phyloP scores from a whole-genome alignment of 1,140 invertebrate genomes.

The Zaprionus lachaisei region DNA sequence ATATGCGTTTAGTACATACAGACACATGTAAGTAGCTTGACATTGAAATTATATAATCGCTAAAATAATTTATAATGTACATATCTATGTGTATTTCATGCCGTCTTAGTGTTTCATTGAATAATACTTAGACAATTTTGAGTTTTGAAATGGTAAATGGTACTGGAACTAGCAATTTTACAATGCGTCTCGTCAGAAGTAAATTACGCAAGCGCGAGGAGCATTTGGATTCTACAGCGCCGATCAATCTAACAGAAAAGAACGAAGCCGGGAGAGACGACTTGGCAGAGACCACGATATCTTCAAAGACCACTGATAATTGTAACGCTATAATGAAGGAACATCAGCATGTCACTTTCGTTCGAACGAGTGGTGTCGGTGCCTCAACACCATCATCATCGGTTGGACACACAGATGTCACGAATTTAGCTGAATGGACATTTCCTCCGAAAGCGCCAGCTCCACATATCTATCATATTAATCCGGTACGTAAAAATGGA shows the following conservation, averaged over 20 bases:
- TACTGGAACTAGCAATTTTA: constrained; percentile 90
- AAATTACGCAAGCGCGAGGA: constrained; percentile 93
- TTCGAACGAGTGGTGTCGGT: constrained; percentile 55
- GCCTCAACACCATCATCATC: constrained; percentile 27
- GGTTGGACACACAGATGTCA: constrained; percentile 42
- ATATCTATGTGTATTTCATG: not conserved
- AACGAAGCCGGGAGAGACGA: constrained; percentile 3
- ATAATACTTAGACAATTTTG: constrained; percentile 22
- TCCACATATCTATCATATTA: constrained; percentile 89
- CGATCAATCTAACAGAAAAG: constrained; percentile 86
- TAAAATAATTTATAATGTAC: constrained; percentile 3
- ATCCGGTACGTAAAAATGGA: constrained; percentile 87
- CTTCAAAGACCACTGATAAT: constrained; percentile 31
- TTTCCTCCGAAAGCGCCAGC: constrained; percentile 90
- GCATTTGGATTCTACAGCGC: constrained; percentile 86
- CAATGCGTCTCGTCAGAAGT: constrained; percentile 94
- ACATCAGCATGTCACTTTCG: constrained; percentile 65
- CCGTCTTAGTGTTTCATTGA: not conserved
- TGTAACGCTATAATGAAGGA: constrained; percentile 34
- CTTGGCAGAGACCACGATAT: constrained; percentile 23
- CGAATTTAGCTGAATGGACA: constrained; percentile 87
- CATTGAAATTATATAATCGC: constrained; percentile 39
- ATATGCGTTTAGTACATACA: constrained; percentile 4
- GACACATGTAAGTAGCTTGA: constrained; percentile 4
- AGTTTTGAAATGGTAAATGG: constrained; percentile 87